phyloP scores from a whole-genome alignment of 1,140 invertebrate genomes.

The Delia radicum region DNA sequence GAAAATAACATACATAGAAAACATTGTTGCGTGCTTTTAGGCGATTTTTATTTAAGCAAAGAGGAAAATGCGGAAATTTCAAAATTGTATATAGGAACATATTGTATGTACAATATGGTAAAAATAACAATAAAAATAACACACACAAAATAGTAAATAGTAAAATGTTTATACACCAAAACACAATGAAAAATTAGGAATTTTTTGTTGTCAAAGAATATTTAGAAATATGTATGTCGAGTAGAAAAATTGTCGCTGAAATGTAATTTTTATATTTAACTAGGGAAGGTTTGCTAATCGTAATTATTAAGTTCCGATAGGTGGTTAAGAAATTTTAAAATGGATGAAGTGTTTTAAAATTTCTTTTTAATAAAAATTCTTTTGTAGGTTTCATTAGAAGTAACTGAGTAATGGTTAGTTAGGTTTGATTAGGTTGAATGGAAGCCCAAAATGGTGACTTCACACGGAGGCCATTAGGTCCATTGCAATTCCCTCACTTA shows the following conservation, averaged over 20 bases:
- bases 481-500: no score
- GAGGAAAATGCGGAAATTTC: conserved; percentile 20
- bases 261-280: not conserved
- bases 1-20: not conserved
- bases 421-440: no score
- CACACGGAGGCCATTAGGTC: no score
- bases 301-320: no score
- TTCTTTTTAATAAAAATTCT: no score
- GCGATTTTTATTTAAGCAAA: conserved; percentile 17
- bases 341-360: no score
- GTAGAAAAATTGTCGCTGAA: not conserved
- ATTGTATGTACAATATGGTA: not conserved
- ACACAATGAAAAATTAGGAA: not conserved
- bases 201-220: not conserved
- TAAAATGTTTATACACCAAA: not conserved
- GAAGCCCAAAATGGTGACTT: no score
- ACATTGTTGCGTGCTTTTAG: conserved; percentile 22
- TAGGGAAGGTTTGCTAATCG: not conserved
- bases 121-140: not conserved
- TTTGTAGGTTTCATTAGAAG: no score
- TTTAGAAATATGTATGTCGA: not conserved
- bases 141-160: not conserved
- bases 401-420: no score
- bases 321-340: no score
- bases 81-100: not conserved